Evolutionary conservation across 2,888 invertebrate genomes (phyloP), one percentile per base, ranked within the genome.

Genomic region (Dendrolimus pini): DNA sequence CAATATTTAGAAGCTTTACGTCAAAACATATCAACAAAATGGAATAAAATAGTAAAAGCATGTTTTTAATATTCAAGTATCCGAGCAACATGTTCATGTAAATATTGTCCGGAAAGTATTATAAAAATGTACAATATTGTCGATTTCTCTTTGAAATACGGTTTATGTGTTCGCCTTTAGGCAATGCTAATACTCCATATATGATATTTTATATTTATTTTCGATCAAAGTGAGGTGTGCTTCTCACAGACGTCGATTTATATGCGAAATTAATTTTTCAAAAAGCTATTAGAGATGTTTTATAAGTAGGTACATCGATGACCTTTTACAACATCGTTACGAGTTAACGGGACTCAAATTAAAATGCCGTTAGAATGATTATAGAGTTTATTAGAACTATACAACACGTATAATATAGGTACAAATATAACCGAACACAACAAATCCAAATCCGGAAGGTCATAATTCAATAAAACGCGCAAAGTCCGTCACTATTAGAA

Each of bases 71-170:
- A 47, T 47, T 7, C 13, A 12, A 55, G 42, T 41, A 41, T 41
- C 42, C 53, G 30, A 47, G 10, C 47, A 47, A 47, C 9, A 47
- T 47, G 47, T 47, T 47, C 47, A 12, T 47, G 47, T 47, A 47
- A 47, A 30, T 18, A 54, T n/a, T 18, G 41, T 18, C 10, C 13
- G 41, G 41, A 42, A 54, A 47, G 12, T 47, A 47, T 47, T 55
- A 13, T 55, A 41, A 55, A 60, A 67, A 69, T 65, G 62, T 62
- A 60, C 63, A 66, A 68, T 64, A 68, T 69, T 68, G 75, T 72
- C 68, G 62, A 74, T 75, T 68, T 68, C 67, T 56, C 60, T 64
- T 63, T 61, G 63, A 67, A 71, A 75, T 72, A 66, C 58, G 60
- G 71, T 74, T 74, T 71, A 62, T 65, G 65, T 66, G 63, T 63